phyloP scores from a whole-genome alignment of 2,797 vertebrate species.

The Chaetophractus vellerosus region DNA sequence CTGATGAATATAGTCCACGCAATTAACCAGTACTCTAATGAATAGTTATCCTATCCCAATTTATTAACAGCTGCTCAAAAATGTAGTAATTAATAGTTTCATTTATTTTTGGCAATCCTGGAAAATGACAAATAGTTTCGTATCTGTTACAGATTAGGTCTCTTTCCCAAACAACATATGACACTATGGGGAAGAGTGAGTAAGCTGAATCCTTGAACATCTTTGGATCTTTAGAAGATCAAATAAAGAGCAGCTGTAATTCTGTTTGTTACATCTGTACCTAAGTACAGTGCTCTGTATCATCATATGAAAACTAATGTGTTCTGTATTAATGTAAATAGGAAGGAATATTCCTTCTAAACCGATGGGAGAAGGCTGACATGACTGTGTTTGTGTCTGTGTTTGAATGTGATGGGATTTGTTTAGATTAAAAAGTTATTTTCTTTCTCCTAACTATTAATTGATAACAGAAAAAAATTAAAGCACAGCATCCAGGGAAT shows the following conservation, averaged over 20 bases:
- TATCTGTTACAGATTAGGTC: constrained; percentile 93
- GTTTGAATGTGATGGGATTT: not conserved
- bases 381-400: not conserved
- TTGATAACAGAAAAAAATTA: not conserved
- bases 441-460: not conserved
- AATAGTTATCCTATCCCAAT: constrained; percentile 88
- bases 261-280: constrained; percentile 90
- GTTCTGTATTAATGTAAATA: constrained; percentile 87
- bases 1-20: constrained; percentile 85
- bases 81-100: constrained; percentile 92
- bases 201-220: constrained; percentile 84
- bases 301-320: constrained; percentile 87
- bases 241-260: constrained; percentile 89
- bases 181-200: constrained; percentile 85
- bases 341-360: constrained; percentile 65
- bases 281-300: constrained; percentile 90
- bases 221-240: constrained; percentile 88
- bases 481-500: not conserved
- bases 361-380: not conserved
- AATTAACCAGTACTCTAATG: constrained; percentile 89
- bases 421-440: not conserved
- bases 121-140: constrained; percentile 90
- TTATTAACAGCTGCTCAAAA: constrained; percentile 93
- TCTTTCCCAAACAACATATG: constrained; percentile 91
- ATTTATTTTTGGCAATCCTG: constrained; percentile 93